Conservation (phyloP, 2,888 invertebrate genomes). For the Dioctria rufipes region DNA sequence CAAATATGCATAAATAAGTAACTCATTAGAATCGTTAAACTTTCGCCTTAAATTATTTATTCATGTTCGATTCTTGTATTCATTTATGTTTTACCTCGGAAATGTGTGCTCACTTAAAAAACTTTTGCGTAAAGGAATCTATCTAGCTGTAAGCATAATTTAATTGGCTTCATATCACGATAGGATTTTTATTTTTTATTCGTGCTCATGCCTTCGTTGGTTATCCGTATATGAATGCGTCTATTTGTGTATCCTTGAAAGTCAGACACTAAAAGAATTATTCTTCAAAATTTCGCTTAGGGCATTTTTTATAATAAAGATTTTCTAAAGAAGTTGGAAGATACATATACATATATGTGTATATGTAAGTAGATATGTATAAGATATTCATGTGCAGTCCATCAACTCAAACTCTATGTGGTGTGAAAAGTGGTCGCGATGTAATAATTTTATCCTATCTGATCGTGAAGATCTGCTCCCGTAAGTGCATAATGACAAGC, state of each 20-base stretch:
- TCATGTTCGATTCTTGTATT: background rate
- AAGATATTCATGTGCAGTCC: constrained; percentile 45
- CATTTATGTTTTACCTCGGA: background rate
- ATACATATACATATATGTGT: too few species aligned
- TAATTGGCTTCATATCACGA: background rate
- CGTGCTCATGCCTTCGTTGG: background rate
- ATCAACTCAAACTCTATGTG: constrained; percentile 30
- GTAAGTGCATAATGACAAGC: constrained; percentile 28
- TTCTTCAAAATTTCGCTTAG: constrained; percentile 30
- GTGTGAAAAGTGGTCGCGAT: constrained; percentile 42
- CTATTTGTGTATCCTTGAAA: background rate
- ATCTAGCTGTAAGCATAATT: background rate
- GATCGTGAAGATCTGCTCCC: constrained; percentile 40
- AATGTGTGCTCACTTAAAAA: background rate
- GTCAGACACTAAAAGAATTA: constrained; percentile 15
- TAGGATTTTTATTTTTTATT: background rate
- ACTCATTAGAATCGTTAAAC: too few species aligned
- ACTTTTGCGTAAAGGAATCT: background rate
- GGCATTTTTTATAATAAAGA: constrained; percentile 28
- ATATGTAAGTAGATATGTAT: background rate
- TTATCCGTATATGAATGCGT: background rate
- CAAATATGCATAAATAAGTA: too few species aligned
- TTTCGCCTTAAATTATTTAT: background rate
- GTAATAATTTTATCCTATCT: constrained; percentile 45
- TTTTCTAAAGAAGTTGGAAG: background rate